Evolutionary conservation across 2,113 vertebrate genomes (phyloP).

Genomic region (Corydoras maculifer): DNA sequence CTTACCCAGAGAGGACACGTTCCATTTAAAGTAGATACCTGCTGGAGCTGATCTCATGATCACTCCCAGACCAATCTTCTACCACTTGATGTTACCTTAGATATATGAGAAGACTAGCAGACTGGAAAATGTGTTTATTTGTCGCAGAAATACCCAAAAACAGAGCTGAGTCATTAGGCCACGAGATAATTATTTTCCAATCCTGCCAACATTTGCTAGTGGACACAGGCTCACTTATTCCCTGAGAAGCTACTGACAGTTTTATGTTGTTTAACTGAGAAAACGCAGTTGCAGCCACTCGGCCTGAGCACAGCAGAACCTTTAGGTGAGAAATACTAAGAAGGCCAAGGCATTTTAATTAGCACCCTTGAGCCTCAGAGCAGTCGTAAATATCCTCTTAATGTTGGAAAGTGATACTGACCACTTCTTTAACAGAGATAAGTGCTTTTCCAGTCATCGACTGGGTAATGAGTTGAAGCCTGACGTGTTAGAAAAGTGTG

Average conservation of each 20-base stretch:
- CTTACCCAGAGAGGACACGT: slow-evolving; percentile 21
- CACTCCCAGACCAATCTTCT: slow-evolving; percentile 37
- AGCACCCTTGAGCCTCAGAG: slow-evolving; percentile 69
- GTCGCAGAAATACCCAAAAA: slow-evolving; percentile 35
- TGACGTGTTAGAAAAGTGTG: no score
- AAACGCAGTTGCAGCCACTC: slow-evolving; percentile 41
- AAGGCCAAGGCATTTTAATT: slow-evolving; percentile 70
- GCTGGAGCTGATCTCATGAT: slow-evolving; percentile 32
- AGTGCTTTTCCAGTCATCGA: slow-evolving; percentile 64
- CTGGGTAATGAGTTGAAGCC: no score
- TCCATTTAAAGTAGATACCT: slow-evolving; percentile 22
- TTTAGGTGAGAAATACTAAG: slow-evolving; percentile 26
- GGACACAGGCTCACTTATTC: slow-evolving; percentile 13
- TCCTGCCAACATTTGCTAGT: slow-evolving; percentile 9
- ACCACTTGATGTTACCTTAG: slow-evolving; percentile 37
- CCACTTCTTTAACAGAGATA: slow-evolving; percentile 64
- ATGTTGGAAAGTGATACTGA: slow-evolving; percentile 55
- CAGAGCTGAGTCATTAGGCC: slow-evolving; percentile 28
- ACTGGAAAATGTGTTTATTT: slow-evolving; percentile 20
- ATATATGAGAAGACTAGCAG: slow-evolving; percentile 19
- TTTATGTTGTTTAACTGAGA: slow-evolving; percentile 49
- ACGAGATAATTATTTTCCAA: slow-evolving; percentile 17
- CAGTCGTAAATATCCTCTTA: slow-evolving; percentile 61
- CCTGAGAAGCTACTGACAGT: slow-evolving; percentile 37
- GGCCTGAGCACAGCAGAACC: slow-evolving; percentile 32